Base-by-base conservation (phyloP, 2,113 vertebrate genomes). In the Alligator mississippiensis region DNA sequence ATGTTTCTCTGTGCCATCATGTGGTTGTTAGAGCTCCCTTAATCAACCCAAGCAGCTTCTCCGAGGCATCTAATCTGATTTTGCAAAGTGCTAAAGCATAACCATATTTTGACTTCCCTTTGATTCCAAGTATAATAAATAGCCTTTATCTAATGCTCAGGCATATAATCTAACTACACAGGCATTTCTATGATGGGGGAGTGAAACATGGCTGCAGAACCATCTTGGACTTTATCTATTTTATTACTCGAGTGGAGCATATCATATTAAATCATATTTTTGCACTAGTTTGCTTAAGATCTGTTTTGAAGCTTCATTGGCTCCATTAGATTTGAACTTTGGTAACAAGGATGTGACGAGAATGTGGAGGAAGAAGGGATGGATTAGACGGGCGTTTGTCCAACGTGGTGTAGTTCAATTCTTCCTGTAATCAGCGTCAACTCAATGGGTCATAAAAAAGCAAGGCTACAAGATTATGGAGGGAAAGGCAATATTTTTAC, bases 361-460 rank as follows among this genome's bases (percentile, higher is more conserved):
- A 94, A 89, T 84, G 54, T 1, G 1, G 0, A 83, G 57, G 66
- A n/a, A 93, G 59, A 72, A 89, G 91, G 68, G 54, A 82, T 0
- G 93, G 90, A 92, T 30, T 93, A 96, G 95, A 93, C 80, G 93
- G 95, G 55, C 83, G 74, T 92, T 96, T 92, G 92, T 77, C 80
- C 85, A 79, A 88, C 15, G 58, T 79, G 83, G n/a, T 72, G 96
- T 66, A 85, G 72, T 90, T 92, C 95, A 95, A 93, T 78, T 94
- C 60, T 82, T 94, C 80, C 89, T 95, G 72, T 85, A 93, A 96
- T 96, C 96, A 95, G 96, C 92, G 87, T 88, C 94, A 94, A 94
- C 62, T 95, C 96, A 95, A 95, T 96, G 95, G 78, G 89, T 89
- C 94, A 95, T 93, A 94, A 96, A 94, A 91, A 96, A 75, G 93